Percentiles rank a stretch among this genome's conserved stretches.
These are phyloP conservation scores for Drosophila trapezifrons DNA, from an alignment of 1,140 invertebrate genomes.

Conservation along the genomic window DNA sequence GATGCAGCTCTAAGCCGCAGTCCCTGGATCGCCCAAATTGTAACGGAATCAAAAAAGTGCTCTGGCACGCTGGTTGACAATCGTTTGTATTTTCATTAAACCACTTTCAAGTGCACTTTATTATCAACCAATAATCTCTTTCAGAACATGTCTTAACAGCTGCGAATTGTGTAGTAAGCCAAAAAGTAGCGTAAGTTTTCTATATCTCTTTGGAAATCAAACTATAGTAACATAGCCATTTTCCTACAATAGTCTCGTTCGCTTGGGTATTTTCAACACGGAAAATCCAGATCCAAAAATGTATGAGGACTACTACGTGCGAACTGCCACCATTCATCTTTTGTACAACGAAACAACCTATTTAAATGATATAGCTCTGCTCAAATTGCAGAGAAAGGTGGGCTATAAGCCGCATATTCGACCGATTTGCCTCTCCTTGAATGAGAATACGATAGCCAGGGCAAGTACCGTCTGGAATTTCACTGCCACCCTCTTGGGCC, in stretches of 20 bases:
- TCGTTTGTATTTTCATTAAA: neutral
- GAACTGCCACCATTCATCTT: neutral
- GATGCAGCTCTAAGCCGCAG: too few species aligned
- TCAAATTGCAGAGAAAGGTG: neutral
- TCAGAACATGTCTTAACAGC: slow-evolving; percentile 10
- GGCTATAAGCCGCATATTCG: neutral
- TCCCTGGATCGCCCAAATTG: slow-evolving; percentile 2
- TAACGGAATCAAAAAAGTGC: neutral
- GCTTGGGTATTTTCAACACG: neutral
- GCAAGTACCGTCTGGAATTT: accelerated
- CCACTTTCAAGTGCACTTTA: neutral
- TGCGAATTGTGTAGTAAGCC: neutral
- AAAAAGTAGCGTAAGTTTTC: neutral
- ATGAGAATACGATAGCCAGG: accelerated
- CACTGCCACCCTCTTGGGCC: too few species aligned
- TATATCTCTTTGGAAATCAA: neutral
- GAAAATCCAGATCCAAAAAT: accelerated
- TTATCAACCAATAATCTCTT: neutral
- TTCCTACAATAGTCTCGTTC: neutral
- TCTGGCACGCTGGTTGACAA: slow-evolving; percentile 1
- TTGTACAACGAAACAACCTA: neutral
- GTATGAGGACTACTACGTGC: neutral
- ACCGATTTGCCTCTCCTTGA: slow-evolving; percentile 10
- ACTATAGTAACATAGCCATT: neutral
- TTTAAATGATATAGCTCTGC: slow-evolving; percentile 10